Base-by-base conservation (phyloP, 1,140 invertebrate genomes). In the Zaprionus kolodkinae region DNA sequence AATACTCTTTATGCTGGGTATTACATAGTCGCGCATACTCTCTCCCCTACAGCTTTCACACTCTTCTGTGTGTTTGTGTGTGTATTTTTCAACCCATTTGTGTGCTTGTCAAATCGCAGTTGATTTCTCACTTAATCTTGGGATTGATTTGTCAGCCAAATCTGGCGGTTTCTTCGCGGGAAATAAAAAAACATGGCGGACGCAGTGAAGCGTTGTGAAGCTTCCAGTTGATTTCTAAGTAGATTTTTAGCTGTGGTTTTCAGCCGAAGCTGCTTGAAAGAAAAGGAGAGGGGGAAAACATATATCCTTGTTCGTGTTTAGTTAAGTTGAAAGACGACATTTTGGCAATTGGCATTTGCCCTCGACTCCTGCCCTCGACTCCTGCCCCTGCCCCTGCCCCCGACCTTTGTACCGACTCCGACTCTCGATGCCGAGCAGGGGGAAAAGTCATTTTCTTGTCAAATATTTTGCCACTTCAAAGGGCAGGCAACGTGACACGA, bases 401-500 rank as follows among this genome's bases (percentile, higher is more conserved):
- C 45, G n/a, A n/a, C 45, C 6, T 5, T n/a, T 3, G 15, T 27
- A 21, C 21, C 21, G 21, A 21, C 21, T 21, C 21, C 21, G n/a
- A 21, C 1, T 21, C 21, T 21, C 21, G 21, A 21, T 21, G 1
- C 21, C 3, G 3, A 30, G 27, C 27, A 30, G 27, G 27, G 27
- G 27, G 27, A 79, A 79, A 86, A 86, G 71, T 82, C 77, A 88
- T 87, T 88, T 88, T 77, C 80, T 84, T 87, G 79, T 83, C 84
- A 87, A 87, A 87, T 88, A 87, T 87, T 87, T 83, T 80, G 80
- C 80, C 84, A 87, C 84, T 87, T 87, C 84, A 87, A 88, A 88
- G 84, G 40, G 35, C 71, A 72, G 63, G 35, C 48, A 62, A 62
- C 35, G 59, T 52, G 56, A 56, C 61, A 61, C 48, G 79, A 64